phyloP scores from a whole-genome alignment of 2,888 invertebrate species.

The Chymomyza procnemis region DNA sequence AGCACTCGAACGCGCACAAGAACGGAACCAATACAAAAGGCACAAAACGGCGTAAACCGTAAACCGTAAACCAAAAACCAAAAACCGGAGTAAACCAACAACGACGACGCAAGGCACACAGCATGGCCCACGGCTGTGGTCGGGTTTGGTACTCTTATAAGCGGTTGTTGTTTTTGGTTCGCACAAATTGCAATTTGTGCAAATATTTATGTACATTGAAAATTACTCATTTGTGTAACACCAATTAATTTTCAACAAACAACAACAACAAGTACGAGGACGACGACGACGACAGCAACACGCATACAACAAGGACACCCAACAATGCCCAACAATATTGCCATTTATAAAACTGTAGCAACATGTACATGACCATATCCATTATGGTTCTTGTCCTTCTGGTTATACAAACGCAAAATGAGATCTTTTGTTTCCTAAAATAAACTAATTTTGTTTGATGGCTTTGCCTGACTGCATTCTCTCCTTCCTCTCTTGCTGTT shows the following conservation, averaged over 20 bases:
- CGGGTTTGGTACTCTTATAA: slow-evolving; percentile 11
- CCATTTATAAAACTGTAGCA: slow-evolving; percentile 58
- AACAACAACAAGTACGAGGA: slow-evolving; percentile 4
- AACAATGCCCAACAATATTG: slow-evolving; percentile 39
- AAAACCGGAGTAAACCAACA: background rate
- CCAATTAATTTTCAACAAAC: slow-evolving; percentile 72
- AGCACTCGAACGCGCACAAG: slow-evolving; percentile 54
- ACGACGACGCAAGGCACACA: background rate
- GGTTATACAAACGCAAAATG: slow-evolving; percentile 67
- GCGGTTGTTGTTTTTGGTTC: slow-evolving; percentile 10
- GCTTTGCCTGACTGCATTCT: background rate
- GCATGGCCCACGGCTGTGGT: slow-evolving; percentile 2
- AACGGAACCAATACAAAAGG: background rate
- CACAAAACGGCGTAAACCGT: no score
- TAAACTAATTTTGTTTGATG: slow-evolving; percentile 62
- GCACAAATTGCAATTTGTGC: slow-evolving; percentile 73
- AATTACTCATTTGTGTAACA: slow-evolving; percentile 75
- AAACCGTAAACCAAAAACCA: no score
- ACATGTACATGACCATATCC: background rate
- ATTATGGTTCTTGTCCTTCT: slow-evolving; percentile 39
- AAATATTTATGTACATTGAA: slow-evolving; percentile 76
- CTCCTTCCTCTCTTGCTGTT: slow-evolving; percentile 16
- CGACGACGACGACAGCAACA: no score
- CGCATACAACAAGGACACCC: no score
- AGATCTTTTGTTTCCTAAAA: slow-evolving; percentile 71